Percentiles rank a stretch among this genome's conserved stretches.
These are phyloP conservation scores for Ovibos moschatus DNA, from an alignment of 2,113 vertebrate species.

Conservation along the genomic window DNA sequence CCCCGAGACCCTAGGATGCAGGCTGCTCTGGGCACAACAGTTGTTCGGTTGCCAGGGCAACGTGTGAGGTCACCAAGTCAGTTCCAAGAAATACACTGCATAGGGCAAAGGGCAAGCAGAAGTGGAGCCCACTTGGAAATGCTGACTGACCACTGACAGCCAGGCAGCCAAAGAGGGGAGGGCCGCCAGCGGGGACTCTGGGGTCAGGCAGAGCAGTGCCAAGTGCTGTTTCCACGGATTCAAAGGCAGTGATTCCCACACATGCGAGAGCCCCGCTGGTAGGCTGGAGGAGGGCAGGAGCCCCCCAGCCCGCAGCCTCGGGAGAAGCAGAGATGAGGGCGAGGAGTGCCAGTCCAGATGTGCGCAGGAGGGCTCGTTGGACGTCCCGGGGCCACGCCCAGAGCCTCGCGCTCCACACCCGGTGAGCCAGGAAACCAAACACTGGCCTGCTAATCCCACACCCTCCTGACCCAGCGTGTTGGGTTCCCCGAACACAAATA, in stretches of 20 bases:
- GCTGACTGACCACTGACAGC: background rate
- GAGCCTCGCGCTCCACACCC: background rate
- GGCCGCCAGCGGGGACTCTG: slow-evolving; percentile 4
- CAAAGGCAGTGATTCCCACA: background rate
- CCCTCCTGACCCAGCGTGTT: slow-evolving; percentile 48
- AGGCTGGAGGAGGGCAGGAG: background rate
- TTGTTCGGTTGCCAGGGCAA: slow-evolving; percentile 77
- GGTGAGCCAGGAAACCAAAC: slow-evolving; percentile 30
- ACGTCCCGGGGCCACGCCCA: rapidly evolving
- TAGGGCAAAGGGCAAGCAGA: slow-evolving; percentile 69
- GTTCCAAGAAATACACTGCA: slow-evolving; percentile 72
- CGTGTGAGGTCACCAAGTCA: slow-evolving; percentile 76
- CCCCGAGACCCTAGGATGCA: slow-evolving; percentile 58
- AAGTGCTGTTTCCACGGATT: background rate
- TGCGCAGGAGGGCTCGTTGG: rapidly evolving
- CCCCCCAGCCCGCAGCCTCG: background rate
- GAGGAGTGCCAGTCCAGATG: background rate
- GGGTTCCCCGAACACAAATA: slow-evolving; percentile 50
- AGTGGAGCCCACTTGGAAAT: slow-evolving; percentile 45
- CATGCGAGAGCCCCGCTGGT: rapidly evolving
- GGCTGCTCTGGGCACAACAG: slow-evolving; percentile 70
- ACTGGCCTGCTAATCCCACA: background rate
- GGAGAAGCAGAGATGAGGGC: rapidly evolving
- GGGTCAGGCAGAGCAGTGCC: background rate
- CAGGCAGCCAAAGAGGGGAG: background rate